phyloP scores from a whole-genome alignment of 2,888 invertebrate genomes.

The Yponomeuta plumbellus region DNA sequence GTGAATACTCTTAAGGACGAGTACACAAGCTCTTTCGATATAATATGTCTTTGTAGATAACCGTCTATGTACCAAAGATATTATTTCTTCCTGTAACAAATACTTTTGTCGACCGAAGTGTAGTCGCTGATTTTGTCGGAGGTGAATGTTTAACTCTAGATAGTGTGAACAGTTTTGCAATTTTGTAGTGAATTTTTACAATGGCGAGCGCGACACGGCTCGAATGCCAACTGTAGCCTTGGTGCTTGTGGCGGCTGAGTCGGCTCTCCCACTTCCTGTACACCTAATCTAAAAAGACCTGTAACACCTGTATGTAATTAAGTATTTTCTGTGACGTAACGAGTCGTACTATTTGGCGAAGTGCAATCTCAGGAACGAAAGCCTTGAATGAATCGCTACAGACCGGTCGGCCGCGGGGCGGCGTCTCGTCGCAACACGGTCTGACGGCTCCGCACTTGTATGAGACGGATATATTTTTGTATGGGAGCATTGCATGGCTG shows the following conservation, averaged over 20 bases:
- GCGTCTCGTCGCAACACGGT: conserved; percentile 13
- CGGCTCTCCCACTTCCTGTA: background rate
- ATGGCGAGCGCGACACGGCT: background rate
- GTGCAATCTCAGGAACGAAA: background rate
- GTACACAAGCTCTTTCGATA: conserved; percentile 1
- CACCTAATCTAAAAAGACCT: background rate
- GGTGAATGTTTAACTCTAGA: background rate
- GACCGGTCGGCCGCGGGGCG: background rate
- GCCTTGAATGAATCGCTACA: background rate
- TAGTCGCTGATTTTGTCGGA: background rate
- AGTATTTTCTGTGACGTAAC: background rate
- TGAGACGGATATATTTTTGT: conserved; percentile 45
- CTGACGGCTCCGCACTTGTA: background rate
- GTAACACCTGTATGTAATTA: background rate
- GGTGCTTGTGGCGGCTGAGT: background rate
- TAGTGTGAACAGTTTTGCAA: conserved; percentile 4
- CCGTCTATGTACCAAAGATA: conserved; percentile 41
- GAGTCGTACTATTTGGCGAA: background rate
- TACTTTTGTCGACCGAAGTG: background rate
- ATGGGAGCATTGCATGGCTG: conserved; percentile 30
- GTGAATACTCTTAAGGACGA: conserved; percentile 3
- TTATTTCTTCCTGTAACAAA: conserved; percentile 4
- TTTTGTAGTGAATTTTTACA: conserved; percentile 11
- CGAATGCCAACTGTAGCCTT: background rate
- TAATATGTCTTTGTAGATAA: conserved; percentile 28